phyloP scores from a whole-genome alignment of 2,888 invertebrate species.

The Oxyteleia sp. region DNA sequence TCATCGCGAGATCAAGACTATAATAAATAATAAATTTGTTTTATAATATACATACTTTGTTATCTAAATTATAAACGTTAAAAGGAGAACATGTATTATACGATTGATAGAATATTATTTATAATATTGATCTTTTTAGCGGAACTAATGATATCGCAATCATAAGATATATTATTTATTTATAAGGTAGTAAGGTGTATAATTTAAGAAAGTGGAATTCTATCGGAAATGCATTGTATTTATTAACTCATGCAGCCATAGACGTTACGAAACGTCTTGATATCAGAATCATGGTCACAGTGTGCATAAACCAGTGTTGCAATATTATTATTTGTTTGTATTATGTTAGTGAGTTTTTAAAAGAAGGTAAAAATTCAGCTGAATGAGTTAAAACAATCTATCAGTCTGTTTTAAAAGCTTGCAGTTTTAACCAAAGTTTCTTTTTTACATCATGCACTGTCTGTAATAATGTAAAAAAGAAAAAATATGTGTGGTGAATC shows the following conservation, averaged over 20 bases:
- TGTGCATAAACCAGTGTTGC: too few species aligned
- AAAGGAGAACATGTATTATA: background rate
- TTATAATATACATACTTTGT: constrained; percentile 4
- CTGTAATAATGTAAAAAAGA: constrained; percentile 35
- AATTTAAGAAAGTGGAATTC: too few species aligned
- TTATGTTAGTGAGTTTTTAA: too few species aligned
- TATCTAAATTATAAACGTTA: constrained; percentile 6
- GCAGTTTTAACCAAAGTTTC: constrained; percentile 56
- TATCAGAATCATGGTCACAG: too few species aligned
- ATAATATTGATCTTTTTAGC: background rate
- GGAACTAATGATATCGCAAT: too few species aligned
- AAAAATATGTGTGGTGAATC: too few species aligned
- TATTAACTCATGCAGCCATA: background rate
- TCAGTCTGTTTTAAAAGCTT: constrained; percentile 36
- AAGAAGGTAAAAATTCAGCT: constrained; percentile 29
- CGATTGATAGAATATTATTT: background rate
- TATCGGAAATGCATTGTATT: background rate
- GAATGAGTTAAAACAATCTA: constrained; percentile 33
- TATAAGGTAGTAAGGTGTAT: too few species aligned
- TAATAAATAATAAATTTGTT: constrained; percentile 15
- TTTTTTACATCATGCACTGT: constrained; percentile 49
- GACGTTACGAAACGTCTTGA: constrained; percentile 22
- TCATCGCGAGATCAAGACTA: constrained; percentile 4
- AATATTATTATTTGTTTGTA: too few species aligned
- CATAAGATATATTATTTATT: too few species aligned